Base-by-base conservation (phyloP, 2,113 vertebrate genomes). In the Ancistrus triradiatus region DNA sequence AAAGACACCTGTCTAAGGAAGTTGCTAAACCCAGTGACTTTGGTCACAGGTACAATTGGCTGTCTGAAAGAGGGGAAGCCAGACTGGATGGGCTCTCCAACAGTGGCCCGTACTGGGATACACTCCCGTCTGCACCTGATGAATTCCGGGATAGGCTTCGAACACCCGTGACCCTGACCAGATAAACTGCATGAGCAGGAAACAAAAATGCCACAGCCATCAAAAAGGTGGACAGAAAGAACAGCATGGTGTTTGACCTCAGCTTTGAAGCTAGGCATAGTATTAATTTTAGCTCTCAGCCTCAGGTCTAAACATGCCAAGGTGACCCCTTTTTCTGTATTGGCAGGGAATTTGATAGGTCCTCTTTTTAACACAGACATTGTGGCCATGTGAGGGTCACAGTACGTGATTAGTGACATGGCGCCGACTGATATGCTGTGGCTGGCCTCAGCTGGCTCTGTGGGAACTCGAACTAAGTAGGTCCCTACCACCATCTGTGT, bases 391-490 rank as follows among this genome's bases (percentile, higher is more conserved):
- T 22, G 57, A 43, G 35, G 62, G 67, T 55, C 42, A 63, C 24
- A 51, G 21, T 11, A 42, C 25, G 51, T 49, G 50, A 47, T 59
- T 56, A 43, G 59, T 56, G 24, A 49, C 51, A 49, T 24, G 51
- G 67, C 19, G 67, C 44, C 22, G 67, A 69, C 51, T 69, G 67
- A 69, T 40, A 42, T 3, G 25, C 31, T 69, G 44, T 43, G 59
- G 51, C 44, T 63, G 42, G 51, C 35, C 52, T 44, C 68, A 70
- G 60, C 52, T 51, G 68, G 44, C 58, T 17, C 17, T 43, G 25
- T 35, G 35, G 52, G 53, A 49, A 18, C 59, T 57, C 35, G 60
- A 70, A 58, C 44, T 48, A 70, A 63, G 18, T 44, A 25, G 38
- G 25, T 55, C 28, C 50, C 62, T 22, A 25, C 52, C 31, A 47